A percentile compares a stretch with the other conserved stretches of the same genome.
These are phyloP conservation scores for Spisula solida DNA, from an alignment of 2,888 invertebrate genomes.

Conservation along the genomic window DNA sequence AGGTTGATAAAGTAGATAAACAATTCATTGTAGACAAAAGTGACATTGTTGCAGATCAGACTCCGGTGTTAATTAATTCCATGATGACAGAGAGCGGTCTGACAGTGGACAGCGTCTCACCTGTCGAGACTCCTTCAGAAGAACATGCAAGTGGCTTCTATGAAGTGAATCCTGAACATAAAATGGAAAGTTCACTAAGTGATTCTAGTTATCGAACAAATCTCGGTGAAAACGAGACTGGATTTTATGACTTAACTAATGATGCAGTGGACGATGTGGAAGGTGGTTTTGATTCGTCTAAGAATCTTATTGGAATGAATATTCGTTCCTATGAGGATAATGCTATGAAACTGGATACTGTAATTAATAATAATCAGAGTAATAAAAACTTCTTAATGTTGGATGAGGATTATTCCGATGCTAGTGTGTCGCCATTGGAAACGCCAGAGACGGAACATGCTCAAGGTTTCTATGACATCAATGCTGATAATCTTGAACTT, in stretches of 20 bases:
- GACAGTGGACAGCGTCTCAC: slow-evolving; percentile 57
- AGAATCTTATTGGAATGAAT: slow-evolving; percentile 30
- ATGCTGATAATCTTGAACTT: slow-evolving; percentile 38
- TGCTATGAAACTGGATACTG: slow-evolving; percentile 37
- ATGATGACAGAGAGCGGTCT: slow-evolving; percentile 55
- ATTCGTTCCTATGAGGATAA: slow-evolving; percentile 58
- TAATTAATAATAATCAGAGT: slow-evolving; percentile 32
- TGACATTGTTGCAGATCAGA: not conserved
- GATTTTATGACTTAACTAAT: slow-evolving; percentile 64
- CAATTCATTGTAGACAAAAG: not conserved
- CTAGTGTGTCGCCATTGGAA: slow-evolving; percentile 56
- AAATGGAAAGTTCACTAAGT: not conserved
- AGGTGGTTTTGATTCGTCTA: not conserved
- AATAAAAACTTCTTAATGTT: slow-evolving; percentile 15
- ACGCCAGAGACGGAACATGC: slow-evolving; percentile 52
- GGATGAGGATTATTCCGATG: slow-evolving; percentile 46
- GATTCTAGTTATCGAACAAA: slow-evolving; percentile 52
- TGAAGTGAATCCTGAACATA: slow-evolving; percentile 63
- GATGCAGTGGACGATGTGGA: slow-evolving; percentile 14
- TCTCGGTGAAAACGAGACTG: slow-evolving; percentile 62
- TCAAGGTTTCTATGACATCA: slow-evolving; percentile 56
- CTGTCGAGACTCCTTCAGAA: slow-evolving; percentile 61
- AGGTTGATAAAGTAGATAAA: not conserved
- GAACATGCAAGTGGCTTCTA: slow-evolving; percentile 66
- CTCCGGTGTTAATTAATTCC: slow-evolving; percentile 22